A percentile compares a stretch with the other conserved stretches of the same genome.
phyloP scores from a whole-genome alignment of 2,888 invertebrate species.

The Cheilosia variabilis region DNA sequence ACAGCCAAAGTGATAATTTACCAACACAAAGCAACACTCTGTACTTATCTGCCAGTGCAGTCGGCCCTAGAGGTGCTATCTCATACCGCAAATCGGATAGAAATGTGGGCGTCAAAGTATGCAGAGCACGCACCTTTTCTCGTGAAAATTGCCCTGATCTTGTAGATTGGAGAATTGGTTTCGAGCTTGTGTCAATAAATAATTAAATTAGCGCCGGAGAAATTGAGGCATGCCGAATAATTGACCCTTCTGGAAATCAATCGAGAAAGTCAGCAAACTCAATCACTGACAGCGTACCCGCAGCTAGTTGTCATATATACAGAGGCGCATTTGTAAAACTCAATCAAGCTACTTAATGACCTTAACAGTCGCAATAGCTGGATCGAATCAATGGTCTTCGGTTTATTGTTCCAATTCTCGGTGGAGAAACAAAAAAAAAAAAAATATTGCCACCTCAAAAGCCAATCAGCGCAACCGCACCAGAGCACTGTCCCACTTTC shows the following conservation, averaged over 20 bases:
- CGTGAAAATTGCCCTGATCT: conserved; percentile 38
- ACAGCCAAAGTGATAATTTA: conserved; percentile 66
- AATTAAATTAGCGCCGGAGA: conserved; percentile 47
- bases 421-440: conserved; percentile 24
- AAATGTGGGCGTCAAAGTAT: neutral
- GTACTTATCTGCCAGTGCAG: conserved; percentile 30
- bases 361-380: conserved; percentile 37
- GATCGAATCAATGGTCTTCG: conserved; percentile 49
- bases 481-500: conserved; percentile 65
- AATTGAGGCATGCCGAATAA: conserved; percentile 46
- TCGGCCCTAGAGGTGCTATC: conserved; percentile 1
- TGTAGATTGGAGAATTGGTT: conserved; percentile 17
- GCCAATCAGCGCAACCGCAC: conserved; percentile 63
- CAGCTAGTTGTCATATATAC: conserved; percentile 37
- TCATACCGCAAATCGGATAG: too few species aligned
- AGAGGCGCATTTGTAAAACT: conserved; percentile 22
- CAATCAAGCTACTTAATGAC: conserved; percentile 51
- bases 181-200: conserved; percentile 51
- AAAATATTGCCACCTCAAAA: conserved; percentile 50
- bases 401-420: conserved; percentile 67
- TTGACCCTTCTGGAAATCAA: conserved; percentile 59
- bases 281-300: neutral
- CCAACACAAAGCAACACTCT: conserved; percentile 54
- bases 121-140: neutral
- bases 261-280: conserved; percentile 40